Base-by-base conservation (phyloP, 1,140 invertebrate species). In the Piezodorus guildinii region DNA sequence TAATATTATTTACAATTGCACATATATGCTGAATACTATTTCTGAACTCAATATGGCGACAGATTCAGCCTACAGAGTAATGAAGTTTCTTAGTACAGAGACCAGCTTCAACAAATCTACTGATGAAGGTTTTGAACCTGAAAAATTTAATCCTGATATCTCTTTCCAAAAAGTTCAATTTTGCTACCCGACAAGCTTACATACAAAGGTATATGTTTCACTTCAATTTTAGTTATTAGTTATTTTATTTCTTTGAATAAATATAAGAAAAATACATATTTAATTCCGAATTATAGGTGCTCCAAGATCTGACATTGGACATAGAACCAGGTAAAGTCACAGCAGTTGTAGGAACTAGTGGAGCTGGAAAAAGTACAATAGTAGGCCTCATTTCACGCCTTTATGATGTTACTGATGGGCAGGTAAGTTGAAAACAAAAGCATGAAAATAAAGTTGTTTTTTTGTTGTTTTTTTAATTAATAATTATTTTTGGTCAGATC, bases 311-410 rank as follows among this genome's bases (percentile, higher is more conserved):
- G 5, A 84, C 81, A 73, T 72, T 96, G n/a, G 80, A 77, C 54
- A 89, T 94, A 12, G 79, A 85, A 65, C 79, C 84, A 10, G 93
- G 94, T 5, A 83, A 94, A 74, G 92, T 90, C 54, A 85, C 96
- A 6, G 94, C 93, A 0, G 74, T 96, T 8, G 93, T 94, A 0
- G 90, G 90, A 0, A 81, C 84, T 52, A 90, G 86, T 58, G 91
- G 91, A 2, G 90, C 87, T 69, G 92, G 92, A 46, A 96, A 96
- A 72, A 91, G 88, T n/a, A 95, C 92, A 2, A 85, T 91, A 66
- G 85, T 94, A 45, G 87, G 91, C 69, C 72, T 95, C 21, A 73
- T 95, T 45, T 87, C 93, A 70, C 79, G 92, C 68, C 88, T 89
- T 69, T 91, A 91, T 69, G 88, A 91, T 74, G 80, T 85, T 9